A percentile compares a stretch with the other conserved stretches of the same genome.
Evolutionary conservation across 2,888 invertebrate species (phyloP).

Genomic region (Leptopilina syphax): DNA sequence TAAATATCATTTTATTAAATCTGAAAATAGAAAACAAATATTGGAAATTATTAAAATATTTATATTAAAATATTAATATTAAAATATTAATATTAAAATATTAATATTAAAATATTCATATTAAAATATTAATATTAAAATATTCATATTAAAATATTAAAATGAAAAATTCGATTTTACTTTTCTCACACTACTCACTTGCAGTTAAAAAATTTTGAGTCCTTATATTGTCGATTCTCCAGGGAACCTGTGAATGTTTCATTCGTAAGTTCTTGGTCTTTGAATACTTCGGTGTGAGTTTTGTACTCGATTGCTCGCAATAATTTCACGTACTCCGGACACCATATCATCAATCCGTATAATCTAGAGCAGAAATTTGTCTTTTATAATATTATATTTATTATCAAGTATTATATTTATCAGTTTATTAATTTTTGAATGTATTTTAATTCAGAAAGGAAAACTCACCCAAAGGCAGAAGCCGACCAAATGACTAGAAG

Average conservation of each 20-base stretch:
- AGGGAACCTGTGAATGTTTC: slow-evolving; percentile 81
- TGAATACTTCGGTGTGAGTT: slow-evolving; percentile 66
- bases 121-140: neutral
- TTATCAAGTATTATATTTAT: no score
- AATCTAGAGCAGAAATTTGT: slow-evolving; percentile 71
- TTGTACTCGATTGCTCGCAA: slow-evolving; percentile 75
- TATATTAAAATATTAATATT: no score
- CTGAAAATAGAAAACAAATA: slow-evolving; percentile 56
- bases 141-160: neutral
- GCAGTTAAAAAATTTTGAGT: slow-evolving; percentile 81
- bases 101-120: neutral
- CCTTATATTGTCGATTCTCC: slow-evolving; percentile 82
- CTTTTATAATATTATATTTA: no score
- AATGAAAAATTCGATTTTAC: neutral
- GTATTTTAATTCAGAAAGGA: slow-evolving; percentile 32
- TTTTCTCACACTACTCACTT: slow-evolving; percentile 70
- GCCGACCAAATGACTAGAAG: slow-evolving; percentile 81
- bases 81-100: no score
- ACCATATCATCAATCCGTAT: slow-evolving; percentile 80
- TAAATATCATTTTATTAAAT: slow-evolving; percentile 84
- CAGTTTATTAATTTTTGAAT: no score
- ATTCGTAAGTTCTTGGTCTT: slow-evolving; percentile 74
- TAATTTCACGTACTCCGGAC: slow-evolving; percentile 78
- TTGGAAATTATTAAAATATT: no score
- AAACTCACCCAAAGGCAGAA: slow-evolving; percentile 79